These are phyloP conservation scores for Heterodera carotae DNA, from an alignment of 1,140 invertebrate species.

Conservation along the genomic window DNA sequence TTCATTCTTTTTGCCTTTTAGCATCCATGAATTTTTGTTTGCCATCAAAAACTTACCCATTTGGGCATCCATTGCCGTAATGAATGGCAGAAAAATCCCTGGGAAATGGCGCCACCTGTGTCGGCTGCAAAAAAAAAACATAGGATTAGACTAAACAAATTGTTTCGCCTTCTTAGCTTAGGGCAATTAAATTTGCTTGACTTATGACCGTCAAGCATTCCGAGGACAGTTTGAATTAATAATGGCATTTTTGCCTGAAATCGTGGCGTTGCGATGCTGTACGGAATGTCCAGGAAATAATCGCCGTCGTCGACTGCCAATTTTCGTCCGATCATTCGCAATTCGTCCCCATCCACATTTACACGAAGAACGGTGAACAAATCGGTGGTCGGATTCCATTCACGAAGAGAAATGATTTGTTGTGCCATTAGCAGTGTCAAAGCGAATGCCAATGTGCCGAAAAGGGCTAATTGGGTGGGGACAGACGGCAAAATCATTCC, in stretches of 20 bases:
- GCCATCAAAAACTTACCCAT: conserved; percentile 18
- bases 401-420: background rate
- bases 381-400: background rate
- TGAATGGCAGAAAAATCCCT: conserved; percentile 31
- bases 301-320: conserved; percentile 25
- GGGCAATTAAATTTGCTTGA: too few relatives aligned
- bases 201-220: too few relatives aligned
- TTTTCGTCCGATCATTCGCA: conserved; percentile 22
- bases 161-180: too few relatives aligned
- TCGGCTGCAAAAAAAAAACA: conserved; percentile 27
- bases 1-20: background rate
- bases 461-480: background rate
- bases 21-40: conserved; percentile 1
- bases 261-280: conserved; percentile 20
- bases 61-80: conserved; percentile 31
- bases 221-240: background rate
- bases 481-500: too few relatives aligned
- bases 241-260: conserved; percentile 19
- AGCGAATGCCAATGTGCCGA: background rate
- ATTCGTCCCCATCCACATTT: conserved; percentile 17
- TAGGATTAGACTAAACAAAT: too few relatives aligned
- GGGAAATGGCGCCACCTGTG: conserved; percentile 19
- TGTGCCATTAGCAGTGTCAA: background rate
- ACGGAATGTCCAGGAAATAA: conserved; percentile 35
- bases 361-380: conserved; percentile 1